Evolutionary conservation across 53 echinoderm and acorn worm genomes (phyloP).

Genomic region (Zoroaster sp.): DNA sequence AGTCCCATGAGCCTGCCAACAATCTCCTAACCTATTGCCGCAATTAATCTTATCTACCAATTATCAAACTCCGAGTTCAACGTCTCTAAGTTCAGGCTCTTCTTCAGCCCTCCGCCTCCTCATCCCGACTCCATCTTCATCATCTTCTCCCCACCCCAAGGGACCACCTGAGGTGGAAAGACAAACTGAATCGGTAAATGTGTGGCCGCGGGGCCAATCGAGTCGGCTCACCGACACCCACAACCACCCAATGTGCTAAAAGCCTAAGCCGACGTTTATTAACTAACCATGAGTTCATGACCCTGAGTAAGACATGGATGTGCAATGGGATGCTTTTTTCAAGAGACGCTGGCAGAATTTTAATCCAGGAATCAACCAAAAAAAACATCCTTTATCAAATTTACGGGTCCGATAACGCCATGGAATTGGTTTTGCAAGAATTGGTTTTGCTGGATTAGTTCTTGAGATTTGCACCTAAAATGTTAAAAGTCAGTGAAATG

Average conservation of each 20-base stretch:
- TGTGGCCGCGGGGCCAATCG: conserved; percentile 30
- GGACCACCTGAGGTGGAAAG: conserved; percentile 37
- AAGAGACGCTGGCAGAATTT: background rate
- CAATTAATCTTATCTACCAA: conserved; percentile 56
- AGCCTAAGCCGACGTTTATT: conserved; percentile 27
- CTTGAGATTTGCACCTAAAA: background rate
- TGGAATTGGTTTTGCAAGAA: background rate
- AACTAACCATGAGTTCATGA: conserved; percentile 37
- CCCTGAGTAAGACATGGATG: background rate
- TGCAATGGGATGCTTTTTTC: conserved; percentile 28
- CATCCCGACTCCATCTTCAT: conserved; percentile 20
- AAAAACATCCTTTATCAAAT: background rate
- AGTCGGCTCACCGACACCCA: conserved; percentile 30
- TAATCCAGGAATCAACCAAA: conserved; percentile 17
- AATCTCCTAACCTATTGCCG: conserved; percentile 12
- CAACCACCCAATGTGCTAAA: conserved; percentile 1
- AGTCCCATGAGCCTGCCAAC: background rate
- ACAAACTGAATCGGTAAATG: conserved; percentile 59
- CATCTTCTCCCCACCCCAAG: conserved; percentile 22
- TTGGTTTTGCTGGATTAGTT: background rate
- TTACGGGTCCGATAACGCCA: background rate
- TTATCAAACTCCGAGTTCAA: conserved; percentile 43
- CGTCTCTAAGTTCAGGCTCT: conserved; percentile 43
- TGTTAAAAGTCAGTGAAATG: background rate
- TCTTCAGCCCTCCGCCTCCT: background rate